These are phyloP conservation scores for Hypotaenidia okinawae DNA, from an alignment of 2,797 vertebrate genomes.

Conservation along the genomic window DNA sequence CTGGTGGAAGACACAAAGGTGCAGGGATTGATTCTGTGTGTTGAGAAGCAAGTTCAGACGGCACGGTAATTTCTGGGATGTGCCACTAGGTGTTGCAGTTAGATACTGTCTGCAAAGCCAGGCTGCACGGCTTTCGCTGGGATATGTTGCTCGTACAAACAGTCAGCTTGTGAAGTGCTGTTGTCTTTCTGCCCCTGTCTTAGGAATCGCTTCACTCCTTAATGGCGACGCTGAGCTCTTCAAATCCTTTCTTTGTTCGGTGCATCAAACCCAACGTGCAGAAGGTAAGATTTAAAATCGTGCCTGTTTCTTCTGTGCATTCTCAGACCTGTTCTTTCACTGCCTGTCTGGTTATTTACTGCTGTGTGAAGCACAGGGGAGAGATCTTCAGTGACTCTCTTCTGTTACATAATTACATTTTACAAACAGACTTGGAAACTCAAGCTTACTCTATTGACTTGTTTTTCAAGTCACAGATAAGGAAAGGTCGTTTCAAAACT, in stretches of 20 bases:
- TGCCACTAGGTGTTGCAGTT: conserved; percentile 58
- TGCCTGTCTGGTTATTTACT: neutral
- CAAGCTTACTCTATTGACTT: neutral
- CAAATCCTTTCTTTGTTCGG: conserved; percentile 94
- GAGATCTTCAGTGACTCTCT: neutral
- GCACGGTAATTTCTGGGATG: neutral
- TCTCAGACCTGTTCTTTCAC: neutral
- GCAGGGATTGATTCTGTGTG: fast-evolving
- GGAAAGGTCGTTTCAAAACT: neutral
- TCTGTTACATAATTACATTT: neutral
- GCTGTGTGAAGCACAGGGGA: neutral
- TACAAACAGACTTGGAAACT: neutral
- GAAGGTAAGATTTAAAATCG: conserved; percentile 85
- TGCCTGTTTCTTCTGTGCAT: neutral
- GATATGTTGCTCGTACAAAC: neutral
- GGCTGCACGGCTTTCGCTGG: neutral
- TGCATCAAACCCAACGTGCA: conserved; percentile 96
- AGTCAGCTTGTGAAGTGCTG: neutral
- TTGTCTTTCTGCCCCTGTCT: neutral
- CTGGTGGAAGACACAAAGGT: fast-evolving
- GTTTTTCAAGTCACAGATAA: neutral
- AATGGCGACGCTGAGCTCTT: conserved; percentile 91
- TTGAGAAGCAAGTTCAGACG: neutral
- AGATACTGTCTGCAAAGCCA: neutral
- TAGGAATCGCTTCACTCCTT: conserved; percentile 95